These are phyloP conservation scores for Conger conger DNA, from an alignment of 2,113 vertebrate species.

Conservation along the genomic window DNA sequence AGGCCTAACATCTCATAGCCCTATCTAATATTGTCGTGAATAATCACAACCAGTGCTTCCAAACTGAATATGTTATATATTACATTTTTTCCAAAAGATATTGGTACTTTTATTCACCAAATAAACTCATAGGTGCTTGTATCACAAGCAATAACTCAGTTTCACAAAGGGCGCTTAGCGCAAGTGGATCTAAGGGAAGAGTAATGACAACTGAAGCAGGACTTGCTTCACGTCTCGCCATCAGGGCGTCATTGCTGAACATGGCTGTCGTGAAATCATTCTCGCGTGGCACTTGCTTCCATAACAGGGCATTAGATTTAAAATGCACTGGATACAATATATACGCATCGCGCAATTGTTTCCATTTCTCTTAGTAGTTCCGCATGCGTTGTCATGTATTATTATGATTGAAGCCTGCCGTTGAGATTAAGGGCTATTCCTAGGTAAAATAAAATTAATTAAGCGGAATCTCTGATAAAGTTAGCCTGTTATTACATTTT, in stretches of 20 bases:
- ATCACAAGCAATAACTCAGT: background rate
- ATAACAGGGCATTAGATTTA: background rate
- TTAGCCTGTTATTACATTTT: constrained; percentile 15
- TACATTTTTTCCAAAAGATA: background rate
- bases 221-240: background rate
- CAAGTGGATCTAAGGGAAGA: background rate
- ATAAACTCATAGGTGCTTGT: background rate
- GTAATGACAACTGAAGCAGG: background rate
- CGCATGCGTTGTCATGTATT: constrained; percentile 4
- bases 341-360: background rate
- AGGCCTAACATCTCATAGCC: background rate
- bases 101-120: background rate
- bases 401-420: background rate
- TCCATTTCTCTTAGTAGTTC: background rate
- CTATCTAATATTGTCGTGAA: background rate
- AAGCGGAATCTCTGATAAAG: constrained; percentile 13
- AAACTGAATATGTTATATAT: background rate
- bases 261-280: background rate
- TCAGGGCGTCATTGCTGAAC: background rate
- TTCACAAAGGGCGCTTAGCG: background rate
- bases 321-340: background rate
- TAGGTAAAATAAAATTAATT: constrained; percentile 30
- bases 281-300: background rate
- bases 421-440: background rate
- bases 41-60: background rate